Evolutionary conservation across 2,797 vertebrate species (phyloP).

Genomic region (Microhierax caerulescens): DNA sequence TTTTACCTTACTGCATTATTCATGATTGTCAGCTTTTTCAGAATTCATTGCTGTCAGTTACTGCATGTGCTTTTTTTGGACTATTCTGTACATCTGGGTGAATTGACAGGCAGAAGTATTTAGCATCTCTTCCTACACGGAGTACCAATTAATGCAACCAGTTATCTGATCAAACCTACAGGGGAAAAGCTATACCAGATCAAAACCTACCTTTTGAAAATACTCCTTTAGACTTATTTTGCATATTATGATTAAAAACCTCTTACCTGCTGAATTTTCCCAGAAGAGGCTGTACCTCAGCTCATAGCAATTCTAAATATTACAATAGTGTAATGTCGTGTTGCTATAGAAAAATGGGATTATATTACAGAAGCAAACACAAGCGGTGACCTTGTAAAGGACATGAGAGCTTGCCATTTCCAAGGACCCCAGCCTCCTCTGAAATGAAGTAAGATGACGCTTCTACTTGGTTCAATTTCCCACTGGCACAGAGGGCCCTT

Average conservation of each 20-base stretch:
- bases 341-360: neutral
- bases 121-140: conserved; percentile 32
- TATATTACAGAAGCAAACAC: neutral
- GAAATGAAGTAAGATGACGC: neutral
- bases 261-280: conserved; percentile 10
- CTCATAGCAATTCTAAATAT: neutral
- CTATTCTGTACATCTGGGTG: conserved; percentile 42
- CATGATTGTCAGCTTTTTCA: conserved; percentile 18
- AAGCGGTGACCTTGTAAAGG: neutral
- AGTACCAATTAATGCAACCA: conserved; percentile 48
- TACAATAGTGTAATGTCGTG: neutral
- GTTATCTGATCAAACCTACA: conserved; percentile 34
- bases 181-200: conserved; percentile 8
- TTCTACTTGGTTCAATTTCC: neutral
- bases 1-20: conserved; percentile 48
- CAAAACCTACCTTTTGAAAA: conserved; percentile 22
- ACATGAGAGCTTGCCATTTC: neutral
- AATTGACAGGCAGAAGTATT: conserved; percentile 49
- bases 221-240: conserved; percentile 9
- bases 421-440: neutral
- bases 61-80: neutral
- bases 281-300: neutral
- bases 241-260: conserved; percentile 3
- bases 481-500: neutral
- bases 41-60: conserved; percentile 47